Evolutionary conservation across 2,888 invertebrate species (phyloP).

Genomic region (Doris montereyensis): DNA sequence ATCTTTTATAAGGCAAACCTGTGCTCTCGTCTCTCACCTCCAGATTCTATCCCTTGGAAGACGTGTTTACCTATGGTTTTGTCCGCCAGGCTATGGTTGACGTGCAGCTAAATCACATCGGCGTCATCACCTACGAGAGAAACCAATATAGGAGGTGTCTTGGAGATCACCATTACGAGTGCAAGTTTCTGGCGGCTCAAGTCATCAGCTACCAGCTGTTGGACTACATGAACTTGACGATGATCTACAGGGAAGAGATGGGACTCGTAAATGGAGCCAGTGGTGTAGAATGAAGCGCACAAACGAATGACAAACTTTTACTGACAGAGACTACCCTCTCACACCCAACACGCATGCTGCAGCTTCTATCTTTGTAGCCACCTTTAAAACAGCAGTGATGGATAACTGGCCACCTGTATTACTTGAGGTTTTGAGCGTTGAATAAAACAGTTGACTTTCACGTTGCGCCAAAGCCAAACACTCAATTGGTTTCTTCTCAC

Average conservation of each 20-base stretch:
- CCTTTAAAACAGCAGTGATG: too few relatives aligned
- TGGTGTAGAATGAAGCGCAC: too few relatives aligned
- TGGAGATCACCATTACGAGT: constrained; percentile 29
- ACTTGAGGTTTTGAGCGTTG: too few relatives aligned
- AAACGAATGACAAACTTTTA: too few relatives aligned
- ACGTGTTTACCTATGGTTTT: constrained; percentile 37
- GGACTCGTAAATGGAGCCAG: background rate
- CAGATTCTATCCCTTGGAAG: constrained; percentile 35
- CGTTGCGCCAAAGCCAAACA: too few relatives aligned
- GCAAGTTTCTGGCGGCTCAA: constrained; percentile 31
- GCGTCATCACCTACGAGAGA: constrained; percentile 30
- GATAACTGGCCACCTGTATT: too few relatives aligned
- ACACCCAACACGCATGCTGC: too few relatives aligned
- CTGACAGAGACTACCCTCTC: too few relatives aligned
- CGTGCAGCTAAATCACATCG: constrained; percentile 33
- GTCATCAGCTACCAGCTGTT: background rate
- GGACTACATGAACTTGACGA: background rate
- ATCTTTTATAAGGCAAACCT: background rate
- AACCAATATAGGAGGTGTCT: constrained; percentile 26
- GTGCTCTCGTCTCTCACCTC: background rate
- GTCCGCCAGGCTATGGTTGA: constrained; percentile 34
- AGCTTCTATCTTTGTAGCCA: too few relatives aligned
- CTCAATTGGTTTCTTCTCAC: too few relatives aligned
- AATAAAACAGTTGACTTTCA: too few relatives aligned
- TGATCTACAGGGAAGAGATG: background rate